Base-by-base conservation (phyloP, 2,113 vertebrate genomes). In the Ammodytes marinus region DNA sequence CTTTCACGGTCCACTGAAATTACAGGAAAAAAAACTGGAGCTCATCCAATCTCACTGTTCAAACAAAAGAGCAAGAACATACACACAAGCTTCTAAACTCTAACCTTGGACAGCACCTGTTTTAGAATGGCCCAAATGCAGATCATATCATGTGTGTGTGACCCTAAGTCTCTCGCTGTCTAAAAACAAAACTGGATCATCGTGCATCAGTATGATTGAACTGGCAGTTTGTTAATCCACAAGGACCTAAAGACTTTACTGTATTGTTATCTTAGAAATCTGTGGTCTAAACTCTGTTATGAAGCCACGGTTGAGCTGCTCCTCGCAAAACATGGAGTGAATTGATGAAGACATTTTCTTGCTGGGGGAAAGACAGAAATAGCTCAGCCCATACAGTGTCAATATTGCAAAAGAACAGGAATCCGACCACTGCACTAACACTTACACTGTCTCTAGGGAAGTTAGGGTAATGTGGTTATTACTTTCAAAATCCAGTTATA, bases 381-480 rank as follows among this genome's bases (percentile, higher is more conserved):
- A 78, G 55, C 11, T 3, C 35, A 1, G 0, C 47, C 27, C 55
- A 46, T 61, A 67, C 52, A 19, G 53, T 9, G 35, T 45, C 0
- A 2, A 52, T 45, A 84, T 85, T 88, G 77, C 69, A 74, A 89
- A 79, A 88, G 50, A 86, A 50, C 55, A 63, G 52, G 82, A 88
- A 86, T 37, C 17, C 49, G 69, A 82, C 43, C 39, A 17, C 19
- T 27, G 2, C 14, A 11, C 27, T 35, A 49, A 59, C 9, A 73
- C 72, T 50, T 14, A 6, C 27, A 27, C 27, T 27, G 27, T 27
- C 27, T 27, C 27, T 27, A 27, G 27, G 27, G 27, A 27, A 27
- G 27, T 27, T 27, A 27, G 27, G 27, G 27, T 27, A 27, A 27
- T 27, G 27, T 27, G 27, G 27, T 27, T 27, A 27, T 27, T 27